phyloP scores from a whole-genome alignment of 1,140 invertebrate species.

The Homarus americanus region DNA sequence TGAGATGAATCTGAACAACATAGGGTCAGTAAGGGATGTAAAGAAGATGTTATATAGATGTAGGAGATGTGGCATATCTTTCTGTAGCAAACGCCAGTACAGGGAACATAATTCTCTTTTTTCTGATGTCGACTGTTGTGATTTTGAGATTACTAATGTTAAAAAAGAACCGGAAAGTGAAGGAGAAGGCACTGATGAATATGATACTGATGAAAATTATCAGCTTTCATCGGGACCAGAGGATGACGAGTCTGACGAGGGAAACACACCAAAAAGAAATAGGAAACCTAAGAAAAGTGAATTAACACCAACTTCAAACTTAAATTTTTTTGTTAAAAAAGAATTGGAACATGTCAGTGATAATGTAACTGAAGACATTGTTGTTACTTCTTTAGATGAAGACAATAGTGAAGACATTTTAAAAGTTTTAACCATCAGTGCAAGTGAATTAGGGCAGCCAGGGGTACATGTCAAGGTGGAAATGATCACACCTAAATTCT shows the following conservation, averaged over 20 bases:
- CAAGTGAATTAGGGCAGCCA: slow-evolving; percentile 8
- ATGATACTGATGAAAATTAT: slow-evolving; percentile 24
- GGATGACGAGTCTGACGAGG: slow-evolving; percentile 8
- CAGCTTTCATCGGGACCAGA: slow-evolving; percentile 7
- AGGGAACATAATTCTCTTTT: slow-evolving; percentile 32
- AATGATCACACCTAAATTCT: background rate
- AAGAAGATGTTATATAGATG: slow-evolving; percentile 59
- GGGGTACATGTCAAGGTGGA: background rate
- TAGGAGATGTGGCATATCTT: slow-evolving; percentile 33
- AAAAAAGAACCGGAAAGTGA: slow-evolving; percentile 13
- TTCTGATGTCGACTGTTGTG: slow-evolving; percentile 16
- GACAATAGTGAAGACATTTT: slow-evolving; percentile 11
- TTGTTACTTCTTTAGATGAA: slow-evolving; percentile 22
- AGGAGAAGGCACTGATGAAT: background rate
- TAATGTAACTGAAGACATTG: slow-evolving; percentile 17
- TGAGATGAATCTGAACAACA: slow-evolving; percentile 23
- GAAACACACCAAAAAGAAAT: background rate
- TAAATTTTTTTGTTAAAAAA: background rate
- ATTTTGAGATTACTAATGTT: background rate
- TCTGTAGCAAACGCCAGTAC: slow-evolving; percentile 25
- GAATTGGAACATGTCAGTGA: background rate
- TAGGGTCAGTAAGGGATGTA: slow-evolving; percentile 47
- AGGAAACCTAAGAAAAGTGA: background rate
- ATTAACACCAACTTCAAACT: background rate
- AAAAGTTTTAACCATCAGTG: slow-evolving; percentile 27